Evolutionary conservation across 2,113 vertebrate genomes (phyloP), one percentile per base, ranked within the genome.

Genomic region (Scopus umbretta): DNA sequence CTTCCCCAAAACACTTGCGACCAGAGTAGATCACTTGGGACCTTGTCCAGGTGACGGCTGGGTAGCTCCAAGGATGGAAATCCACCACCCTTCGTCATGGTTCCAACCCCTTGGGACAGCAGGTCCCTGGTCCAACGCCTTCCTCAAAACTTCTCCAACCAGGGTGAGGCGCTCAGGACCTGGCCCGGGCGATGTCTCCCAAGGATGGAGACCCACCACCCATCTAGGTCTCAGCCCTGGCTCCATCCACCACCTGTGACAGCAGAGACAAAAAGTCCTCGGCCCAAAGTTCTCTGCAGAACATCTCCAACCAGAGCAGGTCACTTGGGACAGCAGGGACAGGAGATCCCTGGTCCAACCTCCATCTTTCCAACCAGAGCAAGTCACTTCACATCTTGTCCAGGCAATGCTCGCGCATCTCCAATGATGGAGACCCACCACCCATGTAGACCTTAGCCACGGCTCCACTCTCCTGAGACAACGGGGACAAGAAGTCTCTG

Each of bases 21-120:
- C 40, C 30, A 19, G 29, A 19, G 30, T 2, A 56, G 55, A 19
- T 56, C 55, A 58, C 55, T 10, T 42, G 29, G 29, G 29, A 55
- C 10, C 45, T 13, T 19, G 6, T 5, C 45, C 4, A 16, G 18
- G 4, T 11, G 26, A 38, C 0, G 7, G n/a, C 4, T 38, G 68
- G 36, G 27, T 8, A 2, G n/a, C 49, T 72, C 49, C 70, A 40
- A 32, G 10, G 70, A 53, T 53, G 68, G 70, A 72, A 7, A 23
- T 0, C 22, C 71, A 42, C 20, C 70, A 40, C 70, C 49, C 45
- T 14, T 19, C 21, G 16, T 47, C 43, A 2, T 5, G 11, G 32
- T 13, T 62, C 29, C 26, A 59, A 80, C 6, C 29, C 21, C 25
- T 13, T 4, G 32, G 56, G 30, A 58, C 74, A 49, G 18, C 25